These are phyloP conservation scores for Hafferia zeledoni DNA, from an alignment of 2,797 vertebrate species.

Conservation along the genomic window DNA sequence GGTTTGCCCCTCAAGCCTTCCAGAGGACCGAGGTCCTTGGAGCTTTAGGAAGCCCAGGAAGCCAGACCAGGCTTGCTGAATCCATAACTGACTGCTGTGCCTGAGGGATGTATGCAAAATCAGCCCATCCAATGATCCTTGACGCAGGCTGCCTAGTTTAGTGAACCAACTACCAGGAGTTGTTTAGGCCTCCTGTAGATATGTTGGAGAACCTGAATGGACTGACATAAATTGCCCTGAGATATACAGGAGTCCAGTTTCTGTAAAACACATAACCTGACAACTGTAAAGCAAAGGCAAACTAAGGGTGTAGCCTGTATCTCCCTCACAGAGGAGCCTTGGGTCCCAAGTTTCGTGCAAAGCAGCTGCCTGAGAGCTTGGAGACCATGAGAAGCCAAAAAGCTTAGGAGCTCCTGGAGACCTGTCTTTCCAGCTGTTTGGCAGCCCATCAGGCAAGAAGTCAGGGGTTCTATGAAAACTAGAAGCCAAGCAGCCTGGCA, in stretches of 20 bases:
- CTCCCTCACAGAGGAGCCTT: background rate
- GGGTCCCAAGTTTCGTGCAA: background rate
- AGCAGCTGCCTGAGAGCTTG: slow-evolving; percentile 11
- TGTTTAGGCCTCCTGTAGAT: background rate
- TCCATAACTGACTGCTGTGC: background rate
- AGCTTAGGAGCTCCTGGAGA: slow-evolving; percentile 20
- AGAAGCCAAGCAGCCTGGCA: slow-evolving; percentile 56
- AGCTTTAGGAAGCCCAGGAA: background rate
- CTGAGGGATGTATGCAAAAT: background rate
- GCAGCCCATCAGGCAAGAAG: slow-evolving; percentile 46
- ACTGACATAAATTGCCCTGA: background rate
- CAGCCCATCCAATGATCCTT: background rate
- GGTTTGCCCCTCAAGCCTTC: background rate
- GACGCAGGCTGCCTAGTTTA: background rate
- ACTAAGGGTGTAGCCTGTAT: background rate
- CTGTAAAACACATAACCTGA: background rate
- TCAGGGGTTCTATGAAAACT: slow-evolving; percentile 38
- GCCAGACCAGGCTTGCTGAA: background rate
- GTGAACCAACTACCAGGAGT: background rate
- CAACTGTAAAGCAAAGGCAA: background rate
- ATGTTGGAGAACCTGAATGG: background rate
- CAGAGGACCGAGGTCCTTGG: background rate
- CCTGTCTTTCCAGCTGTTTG: slow-evolving; percentile 62
- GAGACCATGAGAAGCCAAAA: slow-evolving; percentile 24
- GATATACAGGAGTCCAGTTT: background rate